phyloP scores from a whole-genome alignment of 2,113 vertebrate species.

The Ceratotherium simum region DNA sequence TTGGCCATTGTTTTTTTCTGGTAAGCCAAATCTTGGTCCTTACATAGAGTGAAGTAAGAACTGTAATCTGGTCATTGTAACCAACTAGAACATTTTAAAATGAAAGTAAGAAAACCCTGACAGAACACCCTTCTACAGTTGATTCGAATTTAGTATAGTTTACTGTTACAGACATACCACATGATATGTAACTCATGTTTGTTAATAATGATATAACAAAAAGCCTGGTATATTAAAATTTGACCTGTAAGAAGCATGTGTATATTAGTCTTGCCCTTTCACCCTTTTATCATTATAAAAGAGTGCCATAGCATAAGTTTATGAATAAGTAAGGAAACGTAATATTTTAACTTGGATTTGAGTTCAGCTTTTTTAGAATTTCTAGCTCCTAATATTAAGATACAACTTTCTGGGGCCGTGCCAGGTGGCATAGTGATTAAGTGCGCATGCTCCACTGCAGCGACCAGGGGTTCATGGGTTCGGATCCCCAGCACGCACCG shows the following conservation, averaged over 20 bases:
- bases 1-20: background rate
- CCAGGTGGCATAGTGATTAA: too few species aligned
- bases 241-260: background rate
- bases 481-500: too few species aligned
- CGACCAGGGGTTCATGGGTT: too few species aligned
- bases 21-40: background rate
- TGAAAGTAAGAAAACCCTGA: constrained; percentile 12
- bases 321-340: background rate
- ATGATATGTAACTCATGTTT: background rate
- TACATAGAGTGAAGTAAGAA: background rate
- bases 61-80: background rate
- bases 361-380: background rate
- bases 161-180: background rate
- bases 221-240: background rate
- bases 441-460: too few species aligned
- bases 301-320: background rate
- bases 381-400: background rate
- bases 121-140: background rate
- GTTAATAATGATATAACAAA: background rate
- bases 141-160: background rate
- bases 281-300: background rate
- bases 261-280: background rate
- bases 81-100: background rate
- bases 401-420: background rate
- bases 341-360: background rate